Evolutionary conservation across 2,888 invertebrate species (phyloP).

Genomic region (Heliconius aoede): DNA sequence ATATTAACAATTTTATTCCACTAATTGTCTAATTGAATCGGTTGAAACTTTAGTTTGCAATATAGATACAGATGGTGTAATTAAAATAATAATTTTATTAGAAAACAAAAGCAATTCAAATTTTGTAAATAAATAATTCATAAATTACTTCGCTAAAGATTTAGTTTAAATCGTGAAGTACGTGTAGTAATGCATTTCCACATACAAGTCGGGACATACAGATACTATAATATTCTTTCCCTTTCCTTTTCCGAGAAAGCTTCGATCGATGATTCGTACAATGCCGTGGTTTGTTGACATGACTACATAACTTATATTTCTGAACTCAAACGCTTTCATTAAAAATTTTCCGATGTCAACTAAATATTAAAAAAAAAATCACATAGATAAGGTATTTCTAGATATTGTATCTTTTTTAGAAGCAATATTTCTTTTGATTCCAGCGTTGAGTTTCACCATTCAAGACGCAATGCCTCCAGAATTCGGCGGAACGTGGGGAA

Average conservation of each 20-base stretch:
- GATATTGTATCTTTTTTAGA: neutral
- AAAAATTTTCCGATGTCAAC: neutral
- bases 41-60: too few relatives aligned
- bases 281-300: slow-evolving; percentile 1
- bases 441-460: too few relatives aligned
- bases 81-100: too few relatives aligned
- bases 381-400: neutral
- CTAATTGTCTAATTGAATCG: too few relatives aligned
- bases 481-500: too few relatives aligned
- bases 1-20: too few relatives aligned
- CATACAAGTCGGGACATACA: neutral
- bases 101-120: too few relatives aligned
- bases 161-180: neutral
- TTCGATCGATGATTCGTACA: neutral
- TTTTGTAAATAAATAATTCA: too few relatives aligned
- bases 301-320: neutral
- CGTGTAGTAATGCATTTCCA: neutral
- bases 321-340: neutral
- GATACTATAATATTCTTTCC: neutral
- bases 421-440: neutral
- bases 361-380: neutral
- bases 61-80: too few relatives aligned
- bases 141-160: too few relatives aligned
- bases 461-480: too few relatives aligned
- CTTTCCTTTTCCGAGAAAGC: neutral